Percentiles rank a stretch among this genome's conserved stretches.
These are phyloP conservation scores for Nebria ingens DNA, from an alignment of 1,140 invertebrate genomes.

Conservation along the genomic window DNA sequence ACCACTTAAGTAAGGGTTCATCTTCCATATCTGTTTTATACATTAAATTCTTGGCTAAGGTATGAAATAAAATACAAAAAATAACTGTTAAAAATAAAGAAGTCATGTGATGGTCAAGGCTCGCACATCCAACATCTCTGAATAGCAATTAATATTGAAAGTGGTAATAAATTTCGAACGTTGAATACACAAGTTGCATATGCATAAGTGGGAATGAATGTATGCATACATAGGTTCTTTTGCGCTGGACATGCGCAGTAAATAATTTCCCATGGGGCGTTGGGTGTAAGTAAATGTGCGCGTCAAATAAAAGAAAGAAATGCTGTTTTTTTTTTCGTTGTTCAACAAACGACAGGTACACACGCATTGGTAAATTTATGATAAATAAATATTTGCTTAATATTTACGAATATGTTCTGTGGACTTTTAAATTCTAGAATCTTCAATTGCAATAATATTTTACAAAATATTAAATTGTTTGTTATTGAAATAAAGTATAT, in stretches of 20 bases:
- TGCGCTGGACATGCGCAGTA: constrained; percentile 3
- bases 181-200: not conserved
- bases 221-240: not conserved
- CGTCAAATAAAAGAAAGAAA: constrained; percentile 2
- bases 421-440: not conserved
- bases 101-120: too few species aligned
- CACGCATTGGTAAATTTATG: not conserved
- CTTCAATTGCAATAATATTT: not conserved
- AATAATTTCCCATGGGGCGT: constrained; percentile 1
- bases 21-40: too few species aligned
- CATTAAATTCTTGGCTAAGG: too few species aligned
- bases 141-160: too few species aligned
- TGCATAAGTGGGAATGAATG: constrained; percentile 1
- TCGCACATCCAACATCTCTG: too few species aligned
- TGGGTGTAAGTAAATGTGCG: constrained; percentile 2
- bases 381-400: not conserved
- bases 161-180: not conserved
- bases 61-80: too few species aligned
- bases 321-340: not conserved
- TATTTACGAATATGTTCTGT: not conserved
- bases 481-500: not conserved
- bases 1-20: too few species aligned
- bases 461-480: not conserved
- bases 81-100: too few species aligned
- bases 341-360: not conserved